Evolutionary conservation across 1,140 invertebrate genomes (phyloP).

Genomic region (Brachionus rubens): DNA sequence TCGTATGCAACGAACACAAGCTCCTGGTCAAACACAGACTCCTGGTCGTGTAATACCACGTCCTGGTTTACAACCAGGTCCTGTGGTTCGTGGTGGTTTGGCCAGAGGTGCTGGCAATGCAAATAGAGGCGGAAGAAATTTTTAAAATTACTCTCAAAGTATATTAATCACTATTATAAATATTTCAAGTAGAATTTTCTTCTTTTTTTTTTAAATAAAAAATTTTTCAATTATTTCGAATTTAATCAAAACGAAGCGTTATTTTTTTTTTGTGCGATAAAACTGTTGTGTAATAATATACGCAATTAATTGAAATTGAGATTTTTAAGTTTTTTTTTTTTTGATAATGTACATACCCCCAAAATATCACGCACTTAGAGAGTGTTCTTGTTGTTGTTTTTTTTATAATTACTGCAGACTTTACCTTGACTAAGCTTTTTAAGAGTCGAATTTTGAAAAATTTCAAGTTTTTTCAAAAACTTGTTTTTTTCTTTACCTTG

Average conservation of each 20-base stretch:
- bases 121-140: conserved; percentile 2
- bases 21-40: not conserved
- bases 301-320: not conserved
- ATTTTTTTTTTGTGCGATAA: not conserved
- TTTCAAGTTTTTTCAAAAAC: too few species aligned
- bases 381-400: too few species aligned
- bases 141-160: not conserved
- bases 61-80: not conserved
- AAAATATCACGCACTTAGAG: not conserved
- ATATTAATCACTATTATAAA: not conserved
- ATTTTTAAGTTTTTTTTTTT: not conserved
- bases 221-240: not conserved
- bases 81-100: not conserved
- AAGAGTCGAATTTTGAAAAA: too few species aligned
- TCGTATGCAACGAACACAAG: not conserved
- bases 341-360: not conserved
- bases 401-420: too few species aligned
- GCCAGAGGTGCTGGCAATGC: not conserved
- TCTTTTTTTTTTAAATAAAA: not conserved
- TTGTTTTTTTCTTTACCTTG: too few species aligned
- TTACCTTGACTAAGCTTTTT: too few species aligned
- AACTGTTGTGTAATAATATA: conserved; percentile 43
- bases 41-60: not conserved
- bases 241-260: not conserved
- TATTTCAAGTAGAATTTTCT: too few species aligned